Conservation (phyloP, 2,797 vertebrate genomes). For the Karalla daura region DNA sequence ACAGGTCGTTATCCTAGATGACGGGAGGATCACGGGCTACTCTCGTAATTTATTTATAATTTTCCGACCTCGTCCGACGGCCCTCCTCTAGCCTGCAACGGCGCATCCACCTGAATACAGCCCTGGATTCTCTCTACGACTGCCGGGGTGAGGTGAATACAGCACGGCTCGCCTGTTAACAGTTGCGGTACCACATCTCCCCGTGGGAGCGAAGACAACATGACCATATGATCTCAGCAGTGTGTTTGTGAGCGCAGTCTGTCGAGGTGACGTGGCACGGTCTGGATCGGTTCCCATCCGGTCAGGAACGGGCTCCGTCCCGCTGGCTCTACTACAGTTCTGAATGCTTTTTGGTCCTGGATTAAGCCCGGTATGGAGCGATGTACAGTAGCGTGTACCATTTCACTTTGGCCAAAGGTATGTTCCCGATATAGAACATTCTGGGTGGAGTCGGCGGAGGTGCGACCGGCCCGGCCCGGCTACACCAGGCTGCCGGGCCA, state of each 20-base stretch:
- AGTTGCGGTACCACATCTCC: slow-evolving; percentile 65
- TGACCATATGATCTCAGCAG: slow-evolving; percentile 80
- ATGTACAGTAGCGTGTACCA: slow-evolving; percentile 69
- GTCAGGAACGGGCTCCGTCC: slow-evolving; percentile 64
- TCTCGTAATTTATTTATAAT: too few species aligned
- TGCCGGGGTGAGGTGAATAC: slow-evolving; percentile 72
- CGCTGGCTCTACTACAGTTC: slow-evolving; percentile 72
- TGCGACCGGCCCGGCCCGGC: slow-evolving; percentile 43
- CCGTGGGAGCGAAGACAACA: slow-evolving; percentile 69
- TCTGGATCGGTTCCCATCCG: slow-evolving; percentile 69
- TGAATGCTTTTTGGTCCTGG: slow-evolving; percentile 81
- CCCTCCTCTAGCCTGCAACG: slow-evolving; percentile 60
- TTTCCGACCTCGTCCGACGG: too few species aligned
- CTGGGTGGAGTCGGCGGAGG: slow-evolving; percentile 44
- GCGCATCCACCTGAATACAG: slow-evolving; percentile 72
- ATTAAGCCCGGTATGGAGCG: slow-evolving; percentile 74
- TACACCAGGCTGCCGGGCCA: slow-evolving; percentile 99
- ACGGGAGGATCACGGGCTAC: slow-evolving; percentile 53
- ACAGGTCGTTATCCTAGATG: slow-evolving; percentile 56
- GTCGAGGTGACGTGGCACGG: slow-evolving; percentile 70
- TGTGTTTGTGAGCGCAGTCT: slow-evolving; percentile 73
- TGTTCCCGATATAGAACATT: slow-evolving; percentile 72
- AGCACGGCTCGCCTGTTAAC: slow-evolving; percentile 70
- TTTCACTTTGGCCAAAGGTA: slow-evolving; percentile 75
- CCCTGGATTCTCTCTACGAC: slow-evolving; percentile 73